Evolutionary conservation across 2,797 vertebrate species (phyloP).

Genomic region (Helicolenus hilgendorfi): DNA sequence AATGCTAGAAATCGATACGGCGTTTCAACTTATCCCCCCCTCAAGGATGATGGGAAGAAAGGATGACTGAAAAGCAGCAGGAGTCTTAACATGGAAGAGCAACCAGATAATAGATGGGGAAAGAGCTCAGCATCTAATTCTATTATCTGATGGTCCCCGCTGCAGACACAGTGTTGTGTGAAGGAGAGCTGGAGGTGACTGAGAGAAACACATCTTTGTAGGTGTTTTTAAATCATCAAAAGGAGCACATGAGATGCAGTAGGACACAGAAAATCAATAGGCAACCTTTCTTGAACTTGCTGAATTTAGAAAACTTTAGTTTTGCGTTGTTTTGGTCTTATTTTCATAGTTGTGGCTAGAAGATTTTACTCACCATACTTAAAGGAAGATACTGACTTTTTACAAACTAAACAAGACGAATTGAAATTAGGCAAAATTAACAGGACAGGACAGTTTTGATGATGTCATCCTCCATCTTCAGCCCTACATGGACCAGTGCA

Average conservation of each 20-base stretch:
- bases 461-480: background rate
- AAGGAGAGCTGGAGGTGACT: slow-evolving; percentile 62
- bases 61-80: slow-evolving; percentile 63
- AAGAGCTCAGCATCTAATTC: slow-evolving; percentile 71
- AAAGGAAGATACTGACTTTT: background rate
- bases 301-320: slow-evolving; percentile 18
- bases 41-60: slow-evolving; percentile 58
- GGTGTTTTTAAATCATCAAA: slow-evolving; percentile 19
- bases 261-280: background rate
- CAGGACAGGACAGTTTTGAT: background rate
- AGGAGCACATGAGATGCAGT: background rate
- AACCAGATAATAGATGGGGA: slow-evolving; percentile 72
- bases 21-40: slow-evolving; percentile 65
- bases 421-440: background rate
- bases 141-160: slow-evolving; percentile 59
- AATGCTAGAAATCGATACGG: slow-evolving; percentile 70
- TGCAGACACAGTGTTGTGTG: slow-evolving; percentile 32
- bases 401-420: background rate
- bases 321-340: background rate
- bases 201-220: slow-evolving; percentile 12
- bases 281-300: slow-evolving; percentile 12
- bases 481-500: background rate
- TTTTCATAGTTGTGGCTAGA: background rate
- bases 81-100: slow-evolving; percentile 67
- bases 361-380: background rate